Base-by-base conservation (phyloP, 64 coral and sea anemone species). In the Porites australiensis region DNA sequence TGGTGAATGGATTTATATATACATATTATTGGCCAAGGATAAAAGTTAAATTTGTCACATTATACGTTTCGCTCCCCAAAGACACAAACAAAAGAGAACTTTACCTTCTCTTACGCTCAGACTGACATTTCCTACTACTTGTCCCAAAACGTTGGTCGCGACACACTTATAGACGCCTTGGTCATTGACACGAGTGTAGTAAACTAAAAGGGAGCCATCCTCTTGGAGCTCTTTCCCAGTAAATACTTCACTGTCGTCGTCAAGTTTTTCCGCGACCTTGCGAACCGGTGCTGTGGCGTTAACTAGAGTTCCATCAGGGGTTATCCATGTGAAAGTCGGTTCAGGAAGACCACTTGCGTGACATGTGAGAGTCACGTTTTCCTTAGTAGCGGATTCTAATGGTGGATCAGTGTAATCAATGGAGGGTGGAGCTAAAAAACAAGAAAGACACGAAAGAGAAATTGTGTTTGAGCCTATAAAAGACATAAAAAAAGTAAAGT, bases 91-190 rank as follows among this genome's bases (percentile, higher is more conserved):
- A 37, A 37, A 37, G 27, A 37, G 27, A 37, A 37, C 27, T 37
- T 37, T 66, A 95, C 93, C 93, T 87, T 86, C 58, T 86, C 88
- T 95, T 5, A 95, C 88, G 3, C 49, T 87, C 8, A 95, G 43
- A 11, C 43, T 91, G 7, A 83, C 86, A 8, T 73, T 65, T 16
- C 20, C 87, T 18, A 19, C 75, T 4, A 77, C 82, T n/a, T 50
- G 48, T 72, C 93, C 93, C 50, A 95, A 3, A n/a, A 18, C 44
- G 72, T 95, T 95, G 13, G 16, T 87, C 12, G 82, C 93, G 8
- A 95, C 70, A 66, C 93, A 95, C 60, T 82, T 91, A n/a, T 95
- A 95, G 3, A 86, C 27, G 4, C 93, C 93, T 23, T 53, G 50
- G 73, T 95, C 93, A 13, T 47, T 13, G 4, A 79, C 81, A 55